Evolutionary conservation across 2,888 invertebrate species (phyloP).

Genomic region (Neelides folsomi): DNA sequence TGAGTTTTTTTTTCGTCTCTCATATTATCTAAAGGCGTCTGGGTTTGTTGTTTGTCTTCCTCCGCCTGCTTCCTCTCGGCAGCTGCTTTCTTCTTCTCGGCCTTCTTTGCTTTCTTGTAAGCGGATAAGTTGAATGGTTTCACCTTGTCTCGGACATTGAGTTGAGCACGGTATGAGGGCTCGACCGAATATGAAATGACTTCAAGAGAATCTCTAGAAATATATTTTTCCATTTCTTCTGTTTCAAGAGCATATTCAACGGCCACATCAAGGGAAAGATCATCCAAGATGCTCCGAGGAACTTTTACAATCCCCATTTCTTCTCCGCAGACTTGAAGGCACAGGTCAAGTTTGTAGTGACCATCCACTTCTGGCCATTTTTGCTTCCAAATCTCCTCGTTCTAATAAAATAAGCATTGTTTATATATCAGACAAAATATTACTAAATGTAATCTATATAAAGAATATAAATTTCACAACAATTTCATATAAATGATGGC

Average conservation of each 20-base stretch:
- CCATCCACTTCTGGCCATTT: slow-evolving; percentile 62
- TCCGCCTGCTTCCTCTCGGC: slow-evolving; percentile 5
- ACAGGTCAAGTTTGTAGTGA: slow-evolving; percentile 52
- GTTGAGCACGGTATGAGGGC: slow-evolving; percentile 39
- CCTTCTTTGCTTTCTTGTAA: slow-evolving; percentile 9
- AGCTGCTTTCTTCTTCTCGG: slow-evolving; percentile 7
- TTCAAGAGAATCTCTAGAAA: slow-evolving; percentile 13
- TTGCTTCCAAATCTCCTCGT: slow-evolving; percentile 58
- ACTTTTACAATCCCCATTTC: slow-evolving; percentile 44
- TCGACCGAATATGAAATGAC: slow-evolving; percentile 37
- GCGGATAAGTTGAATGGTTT: too few species aligned
- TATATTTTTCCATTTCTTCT: slow-evolving; percentile 11
- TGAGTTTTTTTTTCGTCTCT: too few species aligned
- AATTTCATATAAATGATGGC: background rate
- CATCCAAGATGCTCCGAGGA: slow-evolving; percentile 42
- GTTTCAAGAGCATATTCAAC: slow-evolving; percentile 42
- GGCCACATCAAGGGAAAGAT: slow-evolving; percentile 44
- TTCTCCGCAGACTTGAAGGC: slow-evolving; percentile 42
- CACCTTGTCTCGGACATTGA: slow-evolving; percentile 35
- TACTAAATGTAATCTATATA: background rate
- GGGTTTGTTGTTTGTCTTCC: slow-evolving; percentile 2
- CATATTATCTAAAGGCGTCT: too few species aligned
- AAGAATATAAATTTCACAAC: background rate
- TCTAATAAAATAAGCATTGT: slow-evolving; percentile 28
- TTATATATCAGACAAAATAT: background rate